Evolutionary conservation across 2,797 vertebrate species (phyloP), one percentile per base, ranked within the genome.

Genomic region (Paguma larvata): DNA sequence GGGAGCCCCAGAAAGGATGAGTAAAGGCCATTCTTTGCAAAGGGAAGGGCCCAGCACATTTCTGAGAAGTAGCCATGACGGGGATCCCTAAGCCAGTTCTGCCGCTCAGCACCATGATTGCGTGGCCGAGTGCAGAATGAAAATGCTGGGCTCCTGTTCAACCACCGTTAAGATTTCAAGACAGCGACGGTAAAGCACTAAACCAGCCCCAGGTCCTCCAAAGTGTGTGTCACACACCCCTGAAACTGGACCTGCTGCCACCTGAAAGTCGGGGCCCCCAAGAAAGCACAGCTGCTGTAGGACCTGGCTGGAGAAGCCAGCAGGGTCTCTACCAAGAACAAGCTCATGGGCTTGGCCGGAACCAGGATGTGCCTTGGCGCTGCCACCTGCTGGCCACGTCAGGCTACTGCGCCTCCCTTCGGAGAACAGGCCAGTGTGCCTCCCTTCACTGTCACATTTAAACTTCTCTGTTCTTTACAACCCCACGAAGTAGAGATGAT

Each of bases 341-440:
- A 11, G 18, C 11, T 63, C 21, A 6, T 1, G 0, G 68, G 41
- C 48, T 25, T 21, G 27, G 0, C 38, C 63, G 15, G 51, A 38
- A 16, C 59, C 15, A 27, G 51, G 62, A 10, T 0, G 7, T 12
- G 44, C 80, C 63, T 95, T 70, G 1, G 21, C 0, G 3, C 95
- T 95, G 80, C 78, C 97, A 88, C 77, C 96, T 97, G 85, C 97
- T 91, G 96, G 85, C 34, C 53, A 21, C 18, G 2, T 72, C 1
- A 0, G 6, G 56, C 38, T n/a, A 59, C 79, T 89, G 93, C 95
- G 4, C 53, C 10, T 67, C 34, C 68, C 19, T 38, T 14, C 10
- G 1, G 21, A 68, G 63, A 84, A 46, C 38, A 53, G 62, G n/a
- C 77, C 56, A 19, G 1, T 9, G 77, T 51, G 87, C 25, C 16